A percentile compares a stretch with the other conserved stretches of the same genome.
Conservation (phyloP, 92 coral and sea anemone species). For the Epizoanthus fatuus region DNA sequence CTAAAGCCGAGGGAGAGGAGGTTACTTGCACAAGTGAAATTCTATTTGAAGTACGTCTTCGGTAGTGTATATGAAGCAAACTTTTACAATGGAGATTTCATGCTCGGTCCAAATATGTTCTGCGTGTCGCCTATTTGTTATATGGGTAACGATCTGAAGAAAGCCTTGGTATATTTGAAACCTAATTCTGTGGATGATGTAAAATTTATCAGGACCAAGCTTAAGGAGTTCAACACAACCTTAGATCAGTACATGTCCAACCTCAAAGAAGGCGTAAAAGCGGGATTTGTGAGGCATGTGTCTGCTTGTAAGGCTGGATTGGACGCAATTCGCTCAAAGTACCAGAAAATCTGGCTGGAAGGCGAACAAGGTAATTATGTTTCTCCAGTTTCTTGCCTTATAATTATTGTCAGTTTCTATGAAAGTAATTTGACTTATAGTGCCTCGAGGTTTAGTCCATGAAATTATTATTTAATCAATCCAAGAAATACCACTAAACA, state of each 20-base stretch:
- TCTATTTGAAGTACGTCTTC: conserved; percentile 51
- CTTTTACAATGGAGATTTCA: conserved; percentile 68
- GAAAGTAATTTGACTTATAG: too few relatives aligned
- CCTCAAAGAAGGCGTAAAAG: conserved; percentile 11
- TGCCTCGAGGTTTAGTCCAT: too few relatives aligned
- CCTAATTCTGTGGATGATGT: conserved; percentile 55
- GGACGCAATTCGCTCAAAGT: neutral
- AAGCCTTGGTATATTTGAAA: conserved; percentile 51
- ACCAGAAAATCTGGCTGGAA: conserved; percentile 6
- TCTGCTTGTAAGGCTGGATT: conserved; percentile 24
- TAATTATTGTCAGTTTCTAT: neutral
- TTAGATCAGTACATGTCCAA: conserved; percentile 24
- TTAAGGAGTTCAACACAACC: conserved; percentile 32
- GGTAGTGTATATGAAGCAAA: conserved; percentile 53
- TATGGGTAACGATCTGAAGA: conserved; percentile 50
- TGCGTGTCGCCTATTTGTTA: conserved; percentile 57
- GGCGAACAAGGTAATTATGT: conserved; percentile 26
- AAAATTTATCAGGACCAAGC: conserved; percentile 50
- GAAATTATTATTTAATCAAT: too few relatives aligned
- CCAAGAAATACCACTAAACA: too few relatives aligned
- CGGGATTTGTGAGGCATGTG: conserved; percentile 26
- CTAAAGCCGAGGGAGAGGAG: conserved; percentile 64
- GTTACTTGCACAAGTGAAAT: conserved; percentile 56
- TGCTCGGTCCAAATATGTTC: conserved; percentile 69
- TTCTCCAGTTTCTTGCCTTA: neutral